Evolutionary conservation across 2,888 invertebrate genomes (phyloP), one percentile per base, ranked within the genome.

Genomic region (Aplocera efformata): DNA sequence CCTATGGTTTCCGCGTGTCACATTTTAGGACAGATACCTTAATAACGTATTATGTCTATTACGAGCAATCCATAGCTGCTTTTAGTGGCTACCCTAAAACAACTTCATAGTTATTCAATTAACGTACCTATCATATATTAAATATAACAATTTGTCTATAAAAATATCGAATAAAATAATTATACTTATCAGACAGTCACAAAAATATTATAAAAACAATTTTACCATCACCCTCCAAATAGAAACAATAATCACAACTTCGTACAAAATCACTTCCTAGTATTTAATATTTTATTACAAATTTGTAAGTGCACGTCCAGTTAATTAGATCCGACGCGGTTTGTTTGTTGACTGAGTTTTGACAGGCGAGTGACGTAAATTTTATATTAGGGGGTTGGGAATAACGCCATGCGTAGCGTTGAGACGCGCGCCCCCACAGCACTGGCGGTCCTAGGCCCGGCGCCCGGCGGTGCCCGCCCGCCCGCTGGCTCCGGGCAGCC

Each of bases 311-410:
- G 50, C 65, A 51, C 54, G 50, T 53, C 40, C 53, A 57, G 63
- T 61, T 63, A 69, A 68, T 65, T 62, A 66, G 58, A 54, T 56
- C 58, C 63, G 58, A 53, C 56, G 36, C 45, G 60, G 56, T 48
- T 58, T 67, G 63, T 70, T 72, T 70, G 65, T 72, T 61, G 58
- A 58, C 51, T 61, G 64, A 67, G 66, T 76, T 77, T 74, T 72
- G 79, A 76, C 67, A 68, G 65, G 60, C 69, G 60, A 67, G 59
- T 65, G 68, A 72, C 78, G 77, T 73, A 74, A 77, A 74, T 70
- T 76, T 73, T 65, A 68, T 33, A 69, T 71, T 60, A 63, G 63
- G 63, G 64, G 67, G 58, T 53, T 50, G 56, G 48, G 50, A 42
- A 38, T 33, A 53, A 44, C 58, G 58, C 60, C 59, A 59, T 59